Base-by-base conservation (phyloP, 2,113 vertebrate genomes). In the Progne subis region DNA sequence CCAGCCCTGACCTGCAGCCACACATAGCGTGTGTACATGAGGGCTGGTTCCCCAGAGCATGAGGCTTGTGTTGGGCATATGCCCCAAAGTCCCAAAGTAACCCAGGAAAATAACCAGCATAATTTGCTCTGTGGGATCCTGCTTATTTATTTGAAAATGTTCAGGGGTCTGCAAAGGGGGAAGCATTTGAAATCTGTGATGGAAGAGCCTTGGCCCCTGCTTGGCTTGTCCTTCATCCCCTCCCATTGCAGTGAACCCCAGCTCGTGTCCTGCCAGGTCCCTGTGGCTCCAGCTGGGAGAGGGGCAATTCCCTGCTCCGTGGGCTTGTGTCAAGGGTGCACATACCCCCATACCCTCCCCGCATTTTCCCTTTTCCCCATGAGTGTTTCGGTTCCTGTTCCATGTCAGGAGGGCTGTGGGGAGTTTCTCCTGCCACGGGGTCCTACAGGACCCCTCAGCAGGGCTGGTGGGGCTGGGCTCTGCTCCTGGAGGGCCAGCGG, bases 1-100 rank as follows among this genome's bases (percentile, higher is more conserved):
- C 46, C 57, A 68, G 49, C 70, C 56, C 31, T 71, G 79, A 59
- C 49, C 31, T 10, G 9, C 76, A 88, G 71, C 80, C 57, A 44
- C 78, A 28, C 0, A 0, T 12, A 9, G 28, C 34, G 0, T 12
- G 14, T 46, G 44, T 37, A 18, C 7, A 0, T 55, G 20, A 16
- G 46, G 31, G 72, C 43, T 67, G 46, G 26, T 11, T 80, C 50
- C 64, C 44, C 9, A 14, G 56, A 88, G 69, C 59, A 10, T 0
- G 1, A 46, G 60, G 49, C 31, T 80, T 63, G 11, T 44, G 49
- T 39, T 2, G 1, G 18, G 52, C 16, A 23, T 21, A 34, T 67
- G 56, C 39, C 65, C 43, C 63, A 7, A 47, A 59, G 57, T 55
- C 50, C 26, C 52, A 63, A 18, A 88, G 44, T 56, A 86, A 67